Evolutionary conservation across 2,113 vertebrate genomes (phyloP).

Genomic region (Melanerpes formicivorus): DNA sequence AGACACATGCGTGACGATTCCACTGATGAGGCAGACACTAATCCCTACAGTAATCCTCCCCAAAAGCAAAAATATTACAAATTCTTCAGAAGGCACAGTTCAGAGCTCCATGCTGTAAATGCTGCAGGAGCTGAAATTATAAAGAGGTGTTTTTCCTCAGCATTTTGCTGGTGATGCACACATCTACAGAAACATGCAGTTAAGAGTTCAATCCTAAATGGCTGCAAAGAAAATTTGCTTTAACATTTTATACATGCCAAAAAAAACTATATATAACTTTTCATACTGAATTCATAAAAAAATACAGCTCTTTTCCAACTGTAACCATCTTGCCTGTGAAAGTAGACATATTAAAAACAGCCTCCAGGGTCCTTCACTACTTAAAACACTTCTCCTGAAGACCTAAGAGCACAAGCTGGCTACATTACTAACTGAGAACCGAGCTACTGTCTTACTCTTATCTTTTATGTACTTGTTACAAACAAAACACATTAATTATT

Average conservation of each 20-base stretch:
- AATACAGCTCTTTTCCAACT: neutral
- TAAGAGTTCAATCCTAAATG: neutral
- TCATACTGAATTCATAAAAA: neutral
- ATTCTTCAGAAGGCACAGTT: neutral
- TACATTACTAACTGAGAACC: neutral
- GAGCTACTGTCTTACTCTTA: neutral
- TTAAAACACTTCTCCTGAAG: neutral
- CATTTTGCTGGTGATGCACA: neutral
- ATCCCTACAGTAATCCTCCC: neutral
- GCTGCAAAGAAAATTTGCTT: neutral
- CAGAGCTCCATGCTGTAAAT: neutral
- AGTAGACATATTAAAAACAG: neutral
- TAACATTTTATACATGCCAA: neutral
- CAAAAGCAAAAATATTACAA: constrained; percentile 7
- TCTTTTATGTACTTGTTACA: neutral
- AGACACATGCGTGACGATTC: fast-evolving
- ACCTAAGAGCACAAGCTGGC: neutral
- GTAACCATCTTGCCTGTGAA: neutral
- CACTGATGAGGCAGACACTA: neutral
- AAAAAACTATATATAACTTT: neutral
- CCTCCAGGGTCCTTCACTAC: neutral
- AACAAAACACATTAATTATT: neutral
- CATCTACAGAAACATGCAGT: neutral
- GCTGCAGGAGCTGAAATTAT: neutral
- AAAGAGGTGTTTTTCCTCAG: neutral